Evolutionary conservation across 2,113 vertebrate genomes (phyloP), one percentile per base, ranked within the genome.

Genomic region (Paratilapia polleni): DNA sequence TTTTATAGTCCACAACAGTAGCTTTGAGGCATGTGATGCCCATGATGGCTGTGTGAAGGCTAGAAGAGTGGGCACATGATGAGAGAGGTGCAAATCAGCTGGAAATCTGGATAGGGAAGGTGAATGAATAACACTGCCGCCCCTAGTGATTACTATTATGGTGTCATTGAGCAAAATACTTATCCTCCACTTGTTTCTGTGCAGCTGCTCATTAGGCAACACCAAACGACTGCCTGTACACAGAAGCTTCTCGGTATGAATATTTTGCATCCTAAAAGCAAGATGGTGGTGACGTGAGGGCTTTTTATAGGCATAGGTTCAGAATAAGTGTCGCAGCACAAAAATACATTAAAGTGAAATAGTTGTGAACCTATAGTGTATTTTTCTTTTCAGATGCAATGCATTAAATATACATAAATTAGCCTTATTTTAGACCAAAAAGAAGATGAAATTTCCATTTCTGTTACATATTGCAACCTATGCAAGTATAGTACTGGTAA

Each of bases 161-260:
- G 34, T 83, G 77, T 78, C 77, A 85, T 86, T 89, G 89, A 92
- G 88, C 38, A 84, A 87, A 87, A 86, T 62, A 84, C 82, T 93
- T 85, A 81, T 82, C 79, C 81, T 83, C 81, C 84, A 86, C 81
- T 93, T 88, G 88, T 85, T 90, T 80, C 86, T 82, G 36, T 91
- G 83, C 91, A 89, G 91, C 88, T 92, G 91, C 86, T 91, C 91
- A 89, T 91, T 89, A 90, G 88, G 78, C 70, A 83, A 4, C 61
- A 56, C 82, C 47, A 54, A 59, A 85, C 57, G 58, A 64, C 54
- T 41, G 38, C 7, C 43, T 47, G 19, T 36, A 38, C 59, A 66
- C 15, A 28, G 77, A 66, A 79, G 52, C 82, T 84, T 12, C 11
- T 2, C 14, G n/a, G 5, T 54, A 26, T 78, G 61, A 66, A 63